These are phyloP conservation scores for Drosophila quadrilineata DNA, from an alignment of 1,140 invertebrate species.

Conservation along the genomic window DNA sequence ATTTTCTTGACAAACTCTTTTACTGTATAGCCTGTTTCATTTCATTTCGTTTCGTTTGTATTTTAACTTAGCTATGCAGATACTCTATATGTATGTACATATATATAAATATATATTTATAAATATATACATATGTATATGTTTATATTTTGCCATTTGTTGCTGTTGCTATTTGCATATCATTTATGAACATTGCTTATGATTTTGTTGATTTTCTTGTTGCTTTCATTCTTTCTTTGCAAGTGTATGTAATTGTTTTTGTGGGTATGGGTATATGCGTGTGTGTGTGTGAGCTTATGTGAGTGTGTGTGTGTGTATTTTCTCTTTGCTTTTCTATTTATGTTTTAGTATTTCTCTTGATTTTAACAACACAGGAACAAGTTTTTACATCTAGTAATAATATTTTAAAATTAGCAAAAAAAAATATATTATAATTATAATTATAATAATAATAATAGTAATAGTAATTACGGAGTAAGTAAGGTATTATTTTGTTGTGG, in stretches of 20 bases:
- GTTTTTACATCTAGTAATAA: constrained; percentile 56
- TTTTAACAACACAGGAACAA: constrained; percentile 77
- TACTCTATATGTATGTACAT: constrained; percentile 3
- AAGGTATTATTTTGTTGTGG: too few relatives aligned
- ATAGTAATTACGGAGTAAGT: too few relatives aligned
- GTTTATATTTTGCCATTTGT: background rate
- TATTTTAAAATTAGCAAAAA: too few relatives aligned
- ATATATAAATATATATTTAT: background rate
- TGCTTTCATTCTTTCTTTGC: too few relatives aligned
- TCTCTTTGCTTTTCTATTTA: constrained; percentile 5
- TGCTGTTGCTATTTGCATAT: constrained; percentile 5
- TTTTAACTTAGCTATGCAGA: constrained; percentile 3
- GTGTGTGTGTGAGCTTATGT: constrained; percentile 17
- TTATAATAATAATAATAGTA: constrained; percentile 11
- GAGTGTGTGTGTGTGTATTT: constrained; percentile 15
- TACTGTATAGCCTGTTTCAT: background rate
- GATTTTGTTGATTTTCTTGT: constrained; percentile 14
- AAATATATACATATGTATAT: constrained; percentile 1
- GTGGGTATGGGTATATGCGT: constrained; percentile 17
- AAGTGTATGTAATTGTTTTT: background rate
- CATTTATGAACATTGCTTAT: constrained; percentile 32
- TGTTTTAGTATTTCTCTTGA: constrained; percentile 29
- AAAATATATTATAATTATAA: constrained; percentile 10
- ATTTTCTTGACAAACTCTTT: too few relatives aligned
- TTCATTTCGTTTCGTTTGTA: background rate